Evolutionary conservation across 2,888 invertebrate genomes (phyloP).

Genomic region (Eilema caniola): DNA sequence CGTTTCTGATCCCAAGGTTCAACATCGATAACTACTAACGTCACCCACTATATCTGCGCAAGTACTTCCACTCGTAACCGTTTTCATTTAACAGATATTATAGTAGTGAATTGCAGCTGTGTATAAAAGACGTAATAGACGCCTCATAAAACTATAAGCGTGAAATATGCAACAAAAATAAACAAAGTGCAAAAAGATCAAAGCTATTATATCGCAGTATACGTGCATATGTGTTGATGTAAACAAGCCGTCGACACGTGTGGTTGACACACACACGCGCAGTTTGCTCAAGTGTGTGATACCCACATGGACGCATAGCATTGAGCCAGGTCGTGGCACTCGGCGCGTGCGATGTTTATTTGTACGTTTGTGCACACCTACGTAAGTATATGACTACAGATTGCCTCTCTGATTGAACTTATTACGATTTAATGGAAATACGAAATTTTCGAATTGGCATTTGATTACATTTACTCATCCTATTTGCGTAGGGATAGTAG

Average conservation of each 20-base stretch:
- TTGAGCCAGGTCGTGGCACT: constrained; percentile 86
- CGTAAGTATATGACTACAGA: constrained; percentile 30
- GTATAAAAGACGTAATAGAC: constrained; percentile 1
- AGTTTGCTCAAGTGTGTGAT: constrained; percentile 40
- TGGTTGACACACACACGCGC: constrained; percentile 44
- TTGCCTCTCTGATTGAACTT: constrained; percentile 48
- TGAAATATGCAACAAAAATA: constrained; percentile 10
- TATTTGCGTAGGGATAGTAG: not conserved
- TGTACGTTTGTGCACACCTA: constrained; percentile 58
- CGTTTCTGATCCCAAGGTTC: not conserved
- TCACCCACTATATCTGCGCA: constrained; percentile 2
- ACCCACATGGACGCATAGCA: constrained; percentile 66
- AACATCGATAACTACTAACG: not conserved
- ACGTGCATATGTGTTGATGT: constrained; percentile 72
- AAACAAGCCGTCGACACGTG: constrained; percentile 71
- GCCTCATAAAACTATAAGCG: constrained; percentile 13
- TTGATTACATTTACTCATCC: constrained; percentile 37
- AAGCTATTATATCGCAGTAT: constrained; percentile 49
- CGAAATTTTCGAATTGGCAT: constrained; percentile 43
- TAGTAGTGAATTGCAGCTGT: constrained; percentile 6
- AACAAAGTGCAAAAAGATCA: constrained; percentile 58
- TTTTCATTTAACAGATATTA: constrained; percentile 2
- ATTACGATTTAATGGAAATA: constrained; percentile 49
- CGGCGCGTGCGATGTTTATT: constrained; percentile 74
- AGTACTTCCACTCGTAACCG: not conserved